Percentiles rank a stretch among this genome's conserved stretches.
These are phyloP conservation scores for Aptenodytes patagonicus DNA, from an alignment of 2,113 vertebrate species.

Conservation along the genomic window DNA sequence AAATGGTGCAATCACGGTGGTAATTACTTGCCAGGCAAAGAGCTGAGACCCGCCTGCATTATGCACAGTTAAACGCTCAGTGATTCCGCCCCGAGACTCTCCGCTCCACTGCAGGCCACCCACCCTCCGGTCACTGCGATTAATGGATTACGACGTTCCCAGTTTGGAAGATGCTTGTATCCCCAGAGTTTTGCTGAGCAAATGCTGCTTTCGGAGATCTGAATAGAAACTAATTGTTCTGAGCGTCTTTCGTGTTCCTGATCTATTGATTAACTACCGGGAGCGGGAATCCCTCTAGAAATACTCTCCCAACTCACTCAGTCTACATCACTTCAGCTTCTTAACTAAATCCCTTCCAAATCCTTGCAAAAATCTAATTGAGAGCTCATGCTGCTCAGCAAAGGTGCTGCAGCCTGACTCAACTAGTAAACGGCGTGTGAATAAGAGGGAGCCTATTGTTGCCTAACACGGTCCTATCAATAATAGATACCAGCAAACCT, in stretches of 20 bases:
- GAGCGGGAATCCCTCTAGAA: constrained; percentile 45
- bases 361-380: constrained; percentile 71
- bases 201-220: not conserved
- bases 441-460: constrained; percentile 73
- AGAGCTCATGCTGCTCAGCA: constrained; percentile 72
- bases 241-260: not conserved
- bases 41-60: not conserved
- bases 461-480: constrained; percentile 84
- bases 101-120: not conserved
- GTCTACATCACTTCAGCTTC: constrained; percentile 58
- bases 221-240: not conserved
- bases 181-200: not conserved
- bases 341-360: constrained; percentile 66
- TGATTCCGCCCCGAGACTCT: not conserved
- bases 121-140: not conserved
- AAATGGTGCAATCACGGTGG: accelerated
- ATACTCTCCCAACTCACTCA: constrained; percentile 40
- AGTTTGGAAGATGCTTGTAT: not conserved
- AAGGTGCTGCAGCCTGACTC: constrained; percentile 56
- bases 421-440: constrained; percentile 78
- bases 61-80: not conserved
- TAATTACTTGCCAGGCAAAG: not conserved
- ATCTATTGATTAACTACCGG: constrained; percentile 19
- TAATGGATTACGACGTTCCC: accelerated
- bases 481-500: constrained; percentile 84